Base-by-base conservation (phyloP, 2,888 invertebrate genomes). In the Tachina lurida region DNA sequence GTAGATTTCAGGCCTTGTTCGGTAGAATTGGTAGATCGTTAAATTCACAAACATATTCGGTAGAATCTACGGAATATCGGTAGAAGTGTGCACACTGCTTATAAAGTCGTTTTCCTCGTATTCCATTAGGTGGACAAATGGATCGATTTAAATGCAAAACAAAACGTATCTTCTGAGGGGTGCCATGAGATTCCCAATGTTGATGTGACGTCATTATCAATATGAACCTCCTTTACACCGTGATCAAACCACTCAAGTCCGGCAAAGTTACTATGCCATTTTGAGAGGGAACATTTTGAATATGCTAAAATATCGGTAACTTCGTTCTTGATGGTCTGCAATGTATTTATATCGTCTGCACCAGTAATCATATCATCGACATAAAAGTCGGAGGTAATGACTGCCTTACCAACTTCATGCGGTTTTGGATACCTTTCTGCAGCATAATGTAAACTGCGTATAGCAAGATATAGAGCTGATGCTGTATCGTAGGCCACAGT, bases 381-480 rank as follows among this genome's bases (percentile, higher is more conserved):
- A 22, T 22, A 22, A 3, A 22, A 22, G 22, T 22, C 22, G 3
- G 22, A 2, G 22, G 22, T 22, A 22, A 22, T 22, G 22, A 3
- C 22, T 22, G 22, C 22, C 22, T 22, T 22, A 22, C 22, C 22
- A 22, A 22, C 22, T 22, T 22, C 22, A 22, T 22, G 22, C 22
- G 22, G 22, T 22, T 39, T 75, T 80, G 68, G 79, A 17, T 39
- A 84, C 10, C 47, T 52, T 3, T 79, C 79, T 54, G 79, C 70
- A 13, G 65, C 71, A 58, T 68, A 79, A 15, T 73, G 71, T 39
- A 84, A 49, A 45, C 58, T 62, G 2, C 76, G 82, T 7, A 86
- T 74, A 12, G 77, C 85, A 8, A 85, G 47, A 74, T 63, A 85
- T 13, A 70, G 78, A 13, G 78, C 78, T 4, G 79, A 62, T n/a